These are phyloP conservation scores for Ceratothoa steindachneri DNA, from an alignment of 2,888 invertebrate genomes.

Conservation along the genomic window DNA sequence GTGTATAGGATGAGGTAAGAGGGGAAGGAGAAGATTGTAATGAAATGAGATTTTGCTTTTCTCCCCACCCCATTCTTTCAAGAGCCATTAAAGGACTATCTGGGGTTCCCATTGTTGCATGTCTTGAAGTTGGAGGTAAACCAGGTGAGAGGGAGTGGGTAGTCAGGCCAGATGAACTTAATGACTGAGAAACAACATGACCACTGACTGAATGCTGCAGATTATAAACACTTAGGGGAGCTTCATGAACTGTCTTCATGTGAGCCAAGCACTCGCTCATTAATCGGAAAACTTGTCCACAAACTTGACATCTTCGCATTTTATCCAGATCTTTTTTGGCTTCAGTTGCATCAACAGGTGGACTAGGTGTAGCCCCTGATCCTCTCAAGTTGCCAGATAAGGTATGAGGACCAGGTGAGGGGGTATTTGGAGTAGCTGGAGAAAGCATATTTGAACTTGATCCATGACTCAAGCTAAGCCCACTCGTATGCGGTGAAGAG, in stretches of 20 bases:
- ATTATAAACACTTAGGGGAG: constrained; percentile 42
- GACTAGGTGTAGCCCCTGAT: constrained; percentile 43
- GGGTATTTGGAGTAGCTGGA: constrained; percentile 36
- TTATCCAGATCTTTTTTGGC: constrained; percentile 46
- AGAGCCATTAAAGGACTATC: constrained; percentile 47
- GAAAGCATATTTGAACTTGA: constrained; percentile 35
- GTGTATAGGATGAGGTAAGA: constrained; percentile 36
- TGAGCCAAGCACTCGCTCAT: constrained; percentile 47
- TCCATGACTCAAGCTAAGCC: constrained; percentile 26
- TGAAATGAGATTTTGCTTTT: constrained; percentile 41
- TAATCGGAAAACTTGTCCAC: constrained; percentile 46
- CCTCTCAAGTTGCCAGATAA: constrained; percentile 29
- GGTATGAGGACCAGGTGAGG: constrained; percentile 42
- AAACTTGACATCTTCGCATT: constrained; percentile 45
- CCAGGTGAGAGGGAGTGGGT: constrained; percentile 24
- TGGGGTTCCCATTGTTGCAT: constrained; percentile 38
- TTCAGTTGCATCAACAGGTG: constrained; percentile 41
- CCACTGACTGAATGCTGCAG: constrained; percentile 39
- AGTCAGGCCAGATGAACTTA: constrained; percentile 26
- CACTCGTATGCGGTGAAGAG: constrained; percentile 35
- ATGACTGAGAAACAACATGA: constrained; percentile 36
- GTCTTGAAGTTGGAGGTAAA: constrained; percentile 29
- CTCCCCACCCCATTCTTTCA: constrained; percentile 47
- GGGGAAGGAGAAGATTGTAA: constrained; percentile 44
- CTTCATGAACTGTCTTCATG: constrained; percentile 46